These are phyloP conservation scores for Chaetura pelagica DNA, from an alignment of 2,113 vertebrate genomes.

Conservation along the genomic window DNA sequence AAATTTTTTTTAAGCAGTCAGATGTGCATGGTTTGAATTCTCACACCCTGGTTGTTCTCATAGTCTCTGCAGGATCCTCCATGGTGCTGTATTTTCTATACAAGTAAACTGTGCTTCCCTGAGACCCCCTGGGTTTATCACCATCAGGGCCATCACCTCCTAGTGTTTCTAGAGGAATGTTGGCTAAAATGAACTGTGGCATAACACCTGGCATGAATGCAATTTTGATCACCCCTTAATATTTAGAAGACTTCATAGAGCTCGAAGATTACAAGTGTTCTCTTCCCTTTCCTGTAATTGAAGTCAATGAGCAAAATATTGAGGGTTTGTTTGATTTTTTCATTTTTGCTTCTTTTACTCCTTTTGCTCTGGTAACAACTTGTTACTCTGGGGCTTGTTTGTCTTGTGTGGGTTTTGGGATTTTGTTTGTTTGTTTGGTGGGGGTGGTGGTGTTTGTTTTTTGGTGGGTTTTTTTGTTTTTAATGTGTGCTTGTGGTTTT, in stretches of 20 bases:
- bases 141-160: neutral
- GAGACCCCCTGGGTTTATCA: accelerated
- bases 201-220: neutral
- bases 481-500: neutral
- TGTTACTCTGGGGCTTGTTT: neutral
- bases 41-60: neutral
- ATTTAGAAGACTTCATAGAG: accelerated
- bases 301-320: neutral
- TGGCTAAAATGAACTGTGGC: neutral
- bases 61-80: neutral
- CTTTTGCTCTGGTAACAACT: neutral
- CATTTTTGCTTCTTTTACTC: accelerated
- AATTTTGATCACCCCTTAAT: neutral
- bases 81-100: neutral
- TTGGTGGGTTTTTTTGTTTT: neutral
- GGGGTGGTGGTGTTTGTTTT: too few relatives aligned
- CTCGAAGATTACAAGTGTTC: neutral
- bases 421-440: accelerated
- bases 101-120: neutral
- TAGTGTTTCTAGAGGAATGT: neutral
- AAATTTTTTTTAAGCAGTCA: neutral
- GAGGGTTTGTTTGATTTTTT: neutral
- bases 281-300: neutral
- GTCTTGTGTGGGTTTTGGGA: too few relatives aligned
- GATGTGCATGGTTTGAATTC: neutral